These are phyloP conservation scores for Phanerotoma sp. DNA, from an alignment of 2,888 invertebrate genomes.

Conservation along the genomic window DNA sequence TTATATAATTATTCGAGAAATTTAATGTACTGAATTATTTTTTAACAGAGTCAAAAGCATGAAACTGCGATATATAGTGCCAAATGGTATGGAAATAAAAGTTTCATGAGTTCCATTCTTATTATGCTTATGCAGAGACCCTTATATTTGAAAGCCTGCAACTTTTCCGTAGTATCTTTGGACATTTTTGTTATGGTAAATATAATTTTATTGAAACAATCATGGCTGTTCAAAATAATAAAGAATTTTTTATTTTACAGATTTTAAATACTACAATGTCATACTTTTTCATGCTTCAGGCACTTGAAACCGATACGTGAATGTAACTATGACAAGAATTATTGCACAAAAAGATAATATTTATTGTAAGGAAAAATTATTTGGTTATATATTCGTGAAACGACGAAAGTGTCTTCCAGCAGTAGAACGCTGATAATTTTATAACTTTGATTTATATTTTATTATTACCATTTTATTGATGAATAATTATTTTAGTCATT, in stretches of 20 bases:
- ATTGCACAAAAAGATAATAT: neutral
- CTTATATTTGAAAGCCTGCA: constrained; percentile 22
- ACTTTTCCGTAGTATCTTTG: constrained; percentile 22
- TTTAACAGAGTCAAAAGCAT: constrained; percentile 11
- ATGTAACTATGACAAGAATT: no score
- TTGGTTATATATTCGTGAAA: no score
- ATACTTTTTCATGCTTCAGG: constrained; percentile 28
- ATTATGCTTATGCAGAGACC: constrained; percentile 27
- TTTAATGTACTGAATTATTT: neutral
- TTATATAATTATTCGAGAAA: neutral
- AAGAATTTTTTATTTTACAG: constrained; percentile 6
- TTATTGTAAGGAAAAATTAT: no score
- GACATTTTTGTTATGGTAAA: constrained; percentile 30
- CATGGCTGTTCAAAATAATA: no score
- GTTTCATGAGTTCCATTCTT: constrained; percentile 25
- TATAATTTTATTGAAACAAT: constrained; percentile 3
- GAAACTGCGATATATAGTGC: constrained; percentile 25
- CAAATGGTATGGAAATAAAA: constrained; percentile 23
- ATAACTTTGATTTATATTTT: no score
- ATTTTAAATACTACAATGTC: constrained; percentile 27
- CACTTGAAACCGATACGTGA: neutral
- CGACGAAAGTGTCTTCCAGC: no score
- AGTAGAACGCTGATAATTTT: no score
- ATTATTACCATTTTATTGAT: no score
- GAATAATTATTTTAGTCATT: no score